A percentile compares a stretch with the other conserved stretches of the same genome.
Conservation (phyloP, 92 coral and sea anemone species). For the Porites rus region DNA sequence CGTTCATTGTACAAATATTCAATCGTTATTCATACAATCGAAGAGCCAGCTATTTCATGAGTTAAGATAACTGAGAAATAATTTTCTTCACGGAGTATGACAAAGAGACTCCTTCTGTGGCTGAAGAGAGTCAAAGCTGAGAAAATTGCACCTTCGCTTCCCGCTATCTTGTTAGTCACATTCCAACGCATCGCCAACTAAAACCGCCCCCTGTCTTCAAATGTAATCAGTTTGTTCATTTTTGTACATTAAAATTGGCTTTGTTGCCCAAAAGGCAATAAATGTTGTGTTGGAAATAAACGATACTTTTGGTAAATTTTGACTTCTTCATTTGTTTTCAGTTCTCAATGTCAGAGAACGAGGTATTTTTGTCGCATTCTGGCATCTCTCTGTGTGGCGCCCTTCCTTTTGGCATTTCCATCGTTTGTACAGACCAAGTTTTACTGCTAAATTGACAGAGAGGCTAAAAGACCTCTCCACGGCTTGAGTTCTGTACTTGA, state of each 20-base stretch:
- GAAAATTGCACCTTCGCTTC: conserved; percentile 39
- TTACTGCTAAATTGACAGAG: too few species aligned
- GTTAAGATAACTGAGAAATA: neutral
- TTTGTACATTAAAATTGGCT: neutral
- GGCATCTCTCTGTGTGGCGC: neutral
- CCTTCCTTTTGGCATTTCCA: neutral
- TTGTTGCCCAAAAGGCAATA: neutral
- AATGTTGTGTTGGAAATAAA: conserved; percentile 12
- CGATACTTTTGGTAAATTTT: neutral
- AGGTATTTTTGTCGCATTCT: neutral
- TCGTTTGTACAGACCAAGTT: neutral
- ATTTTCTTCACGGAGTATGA: neutral
- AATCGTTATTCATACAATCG: neutral
- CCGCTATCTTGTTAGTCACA: conserved; percentile 46
- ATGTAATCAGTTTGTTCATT: neutral
- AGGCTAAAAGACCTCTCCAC: neutral
- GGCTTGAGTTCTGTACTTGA: neutral
- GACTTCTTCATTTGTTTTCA: conserved; percentile 2
- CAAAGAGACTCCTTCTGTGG: neutral
- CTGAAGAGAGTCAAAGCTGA: conserved; percentile 22
- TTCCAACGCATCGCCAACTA: conserved; percentile 13
- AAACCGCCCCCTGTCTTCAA: neutral
- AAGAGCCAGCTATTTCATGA: neutral
- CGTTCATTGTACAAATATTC: conserved; percentile 30
- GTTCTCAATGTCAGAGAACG: neutral